These are phyloP conservation scores for Dallia pectoralis DNA, from an alignment of 2,797 vertebrate genomes.

Conservation along the genomic window DNA sequence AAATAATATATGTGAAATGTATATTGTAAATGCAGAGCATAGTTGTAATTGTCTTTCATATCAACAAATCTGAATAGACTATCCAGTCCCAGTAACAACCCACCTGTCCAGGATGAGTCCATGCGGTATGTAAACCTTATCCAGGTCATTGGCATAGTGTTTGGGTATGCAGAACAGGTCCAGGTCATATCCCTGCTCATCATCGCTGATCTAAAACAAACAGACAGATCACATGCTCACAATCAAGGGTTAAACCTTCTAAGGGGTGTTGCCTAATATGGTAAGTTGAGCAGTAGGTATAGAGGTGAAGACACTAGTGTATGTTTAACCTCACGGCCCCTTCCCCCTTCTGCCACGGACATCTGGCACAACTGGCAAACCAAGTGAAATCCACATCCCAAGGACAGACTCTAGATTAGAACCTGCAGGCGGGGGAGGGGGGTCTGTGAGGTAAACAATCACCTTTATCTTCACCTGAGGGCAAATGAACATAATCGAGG, in stretches of 20 bases:
- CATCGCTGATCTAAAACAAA: constrained; percentile 88
- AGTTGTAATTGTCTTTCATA: neutral
- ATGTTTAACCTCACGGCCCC: constrained; percentile 17
- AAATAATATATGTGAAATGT: neutral
- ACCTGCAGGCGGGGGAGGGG: too few species aligned
- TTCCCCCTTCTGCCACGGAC: neutral
- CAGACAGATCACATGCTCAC: constrained; percentile 10
- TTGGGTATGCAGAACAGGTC: constrained; percentile 98
- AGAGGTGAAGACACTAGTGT: neutral
- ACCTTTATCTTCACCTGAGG: neutral
- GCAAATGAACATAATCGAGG: neutral
- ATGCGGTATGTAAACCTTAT: constrained; percentile 96
- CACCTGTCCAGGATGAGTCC: constrained; percentile 98
- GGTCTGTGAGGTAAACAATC: too few species aligned
- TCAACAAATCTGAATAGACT: neutral
- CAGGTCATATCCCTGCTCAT: constrained; percentile 95
- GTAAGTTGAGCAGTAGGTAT: neutral
- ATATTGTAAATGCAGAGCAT: neutral
- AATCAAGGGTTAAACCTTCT: constrained; percentile 21
- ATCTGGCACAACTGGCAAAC: constrained; percentile 5
- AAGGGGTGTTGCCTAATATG: constrained; percentile 21
- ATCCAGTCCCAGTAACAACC: constrained; percentile 44
- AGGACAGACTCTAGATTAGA: constrained; percentile 3
- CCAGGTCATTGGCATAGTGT: constrained; percentile 91
- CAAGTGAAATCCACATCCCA: constrained; percentile 7